Percentiles rank a stretch among this genome's conserved stretches.
phyloP scores from a whole-genome alignment of 2,888 invertebrate species.

The Prenolepis imparis region DNA sequence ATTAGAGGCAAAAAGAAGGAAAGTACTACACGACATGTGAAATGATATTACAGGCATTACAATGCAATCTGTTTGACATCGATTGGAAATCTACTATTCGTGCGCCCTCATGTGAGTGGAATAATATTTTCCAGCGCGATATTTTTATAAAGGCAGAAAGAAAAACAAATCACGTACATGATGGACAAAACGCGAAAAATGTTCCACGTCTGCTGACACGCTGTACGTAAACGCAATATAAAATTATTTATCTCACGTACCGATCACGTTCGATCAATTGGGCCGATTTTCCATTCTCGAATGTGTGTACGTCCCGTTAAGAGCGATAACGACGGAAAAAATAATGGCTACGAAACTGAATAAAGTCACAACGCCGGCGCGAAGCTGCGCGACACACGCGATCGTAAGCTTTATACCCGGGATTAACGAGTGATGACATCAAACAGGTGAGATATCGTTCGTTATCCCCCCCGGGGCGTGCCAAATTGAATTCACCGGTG shows the following conservation, averaged over 20 bases:
- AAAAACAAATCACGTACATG: slow-evolving; percentile 33
- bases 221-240: background rate
- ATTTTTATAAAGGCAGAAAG: slow-evolving; percentile 40
- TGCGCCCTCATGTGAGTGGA: background rate
- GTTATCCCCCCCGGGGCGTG: background rate
- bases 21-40: slow-evolving; percentile 33
- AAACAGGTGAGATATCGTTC: slow-evolving; percentile 43
- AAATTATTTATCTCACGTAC: slow-evolving; percentile 38
- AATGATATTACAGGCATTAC: slow-evolving; percentile 22
- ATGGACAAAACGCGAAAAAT: slow-evolving; percentile 16
- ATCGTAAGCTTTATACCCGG: slow-evolving; percentile 35
- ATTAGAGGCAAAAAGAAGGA: slow-evolving; percentile 25
- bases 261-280: slow-evolving; percentile 36
- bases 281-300: slow-evolving; percentile 38
- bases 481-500: slow-evolving; percentile 42
- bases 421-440: slow-evolving; percentile 49
- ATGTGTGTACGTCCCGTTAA: slow-evolving; percentile 8
- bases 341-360: slow-evolving; percentile 36
- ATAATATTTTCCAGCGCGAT: slow-evolving; percentile 39
- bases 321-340: slow-evolving; percentile 41
- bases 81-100: slow-evolving; percentile 37
- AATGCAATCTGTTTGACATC: slow-evolving; percentile 36
- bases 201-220: slow-evolving; percentile 37
- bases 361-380: slow-evolving; percentile 21
- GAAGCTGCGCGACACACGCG: slow-evolving; percentile 4